phyloP scores from a whole-genome alignment of 2,888 invertebrate species.

The Pseudococcus longispinus region DNA sequence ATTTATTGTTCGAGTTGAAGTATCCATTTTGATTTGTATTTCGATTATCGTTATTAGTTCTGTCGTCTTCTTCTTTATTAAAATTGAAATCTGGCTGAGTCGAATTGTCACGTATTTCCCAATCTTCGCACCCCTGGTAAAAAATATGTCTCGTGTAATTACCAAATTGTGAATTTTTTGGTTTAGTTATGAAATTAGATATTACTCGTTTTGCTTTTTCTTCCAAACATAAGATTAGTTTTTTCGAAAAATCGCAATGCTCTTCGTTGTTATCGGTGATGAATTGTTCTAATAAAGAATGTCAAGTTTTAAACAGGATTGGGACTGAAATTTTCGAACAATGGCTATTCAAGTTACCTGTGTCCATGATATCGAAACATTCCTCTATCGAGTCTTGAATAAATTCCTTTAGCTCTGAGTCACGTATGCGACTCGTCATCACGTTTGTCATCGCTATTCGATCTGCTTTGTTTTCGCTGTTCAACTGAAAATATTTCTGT shows the following conservation, averaged over 20 bases:
- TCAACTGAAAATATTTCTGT: constrained; percentile 59
- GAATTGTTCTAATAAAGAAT: constrained; percentile 1
- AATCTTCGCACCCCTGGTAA: constrained; percentile 50
- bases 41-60: constrained; percentile 2
- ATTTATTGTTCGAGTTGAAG: constrained; percentile 22
- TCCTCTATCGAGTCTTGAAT: constrained; percentile 61
- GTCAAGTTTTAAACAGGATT: background rate
- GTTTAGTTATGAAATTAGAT: background rate
- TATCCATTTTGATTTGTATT: constrained; percentile 4
- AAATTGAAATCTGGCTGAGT: constrained; percentile 29
- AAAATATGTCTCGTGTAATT: background rate
- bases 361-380: constrained; percentile 60
- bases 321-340: background rate
- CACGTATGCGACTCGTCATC: constrained; percentile 60
- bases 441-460: constrained; percentile 59
- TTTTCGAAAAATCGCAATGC: constrained; percentile 60
- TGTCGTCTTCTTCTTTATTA: constrained; percentile 2
- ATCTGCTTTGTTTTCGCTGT: constrained; percentile 60
- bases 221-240: constrained; percentile 61
- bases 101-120: constrained; percentile 48
- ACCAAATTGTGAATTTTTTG: background rate
- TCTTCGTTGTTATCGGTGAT: constrained; percentile 58
- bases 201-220: constrained; percentile 61
- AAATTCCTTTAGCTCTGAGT: constrained; percentile 61
- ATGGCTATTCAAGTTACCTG: background rate